Percentiles rank a stretch among this genome's conserved stretches.
phyloP scores from a whole-genome alignment of 2,888 invertebrate species.

The Acleris sparsana region DNA sequence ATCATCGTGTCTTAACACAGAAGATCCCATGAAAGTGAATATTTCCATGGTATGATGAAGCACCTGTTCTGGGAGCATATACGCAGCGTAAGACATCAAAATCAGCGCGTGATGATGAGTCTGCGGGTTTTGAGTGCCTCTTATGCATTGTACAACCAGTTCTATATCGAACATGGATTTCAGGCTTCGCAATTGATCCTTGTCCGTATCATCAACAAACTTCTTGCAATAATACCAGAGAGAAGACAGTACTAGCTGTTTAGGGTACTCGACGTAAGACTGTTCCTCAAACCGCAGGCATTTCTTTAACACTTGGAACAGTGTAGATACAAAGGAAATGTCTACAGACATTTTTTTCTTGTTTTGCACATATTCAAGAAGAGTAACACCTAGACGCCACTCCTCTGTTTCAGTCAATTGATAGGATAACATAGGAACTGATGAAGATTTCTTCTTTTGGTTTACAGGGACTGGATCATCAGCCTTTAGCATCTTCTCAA shows the following conservation, averaged over 20 bases:
- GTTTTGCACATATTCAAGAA: constrained; percentile 93
- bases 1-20: constrained; percentile 96
- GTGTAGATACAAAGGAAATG: constrained; percentile 86
- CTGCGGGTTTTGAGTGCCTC: constrained; percentile 96
- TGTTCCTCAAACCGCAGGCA: constrained; percentile 93
- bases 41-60: constrained; percentile 97
- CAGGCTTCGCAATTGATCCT: constrained; percentile 68
- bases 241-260: constrained; percentile 92
- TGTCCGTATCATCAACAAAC: constrained; percentile 70
- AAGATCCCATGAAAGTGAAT: constrained; percentile 98
- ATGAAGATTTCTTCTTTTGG: constrained; percentile 71
- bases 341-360: constrained; percentile 90
- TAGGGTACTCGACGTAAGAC: constrained; percentile 92
- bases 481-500: constrained; percentile 84
- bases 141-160: constrained; percentile 92
- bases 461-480: constrained; percentile 64
- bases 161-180: constrained; percentile 87
- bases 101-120: constrained; percentile 97
- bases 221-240: constrained; percentile 88
- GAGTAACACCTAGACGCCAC: constrained; percentile 91
- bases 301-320: constrained; percentile 91
- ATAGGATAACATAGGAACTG: constrained; percentile 77
- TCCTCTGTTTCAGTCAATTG: constrained; percentile 85
- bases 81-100: constrained; percentile 90
- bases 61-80: constrained; percentile 91